Conservation (phyloP, 2,113 vertebrate species). For the Tupaia chinensis region DNA sequence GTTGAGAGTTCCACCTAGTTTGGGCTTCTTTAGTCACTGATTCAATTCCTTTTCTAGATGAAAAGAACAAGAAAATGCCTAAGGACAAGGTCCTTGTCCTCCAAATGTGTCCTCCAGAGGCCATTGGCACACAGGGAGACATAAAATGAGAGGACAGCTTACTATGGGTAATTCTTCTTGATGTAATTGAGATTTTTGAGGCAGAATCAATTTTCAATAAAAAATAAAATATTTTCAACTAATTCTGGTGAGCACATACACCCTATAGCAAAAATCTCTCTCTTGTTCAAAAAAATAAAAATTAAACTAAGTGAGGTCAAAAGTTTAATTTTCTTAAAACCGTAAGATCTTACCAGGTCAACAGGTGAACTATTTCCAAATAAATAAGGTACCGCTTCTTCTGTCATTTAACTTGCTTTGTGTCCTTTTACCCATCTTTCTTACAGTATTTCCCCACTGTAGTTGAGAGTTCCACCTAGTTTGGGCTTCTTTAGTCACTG, state of each 20-base stretch:
- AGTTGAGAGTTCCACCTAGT: not conserved
- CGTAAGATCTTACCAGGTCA: not conserved
- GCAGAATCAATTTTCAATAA: not conserved
- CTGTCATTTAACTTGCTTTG: not conserved
- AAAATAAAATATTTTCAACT: not conserved
- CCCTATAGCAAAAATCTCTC: too few species aligned
- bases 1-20: not conserved
- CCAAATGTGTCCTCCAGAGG: not conserved
- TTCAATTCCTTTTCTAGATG: not conserved
- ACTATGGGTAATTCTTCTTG: not conserved
- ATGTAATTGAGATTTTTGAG: not conserved
- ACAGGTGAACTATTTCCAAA: not conserved
- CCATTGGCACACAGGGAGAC: not conserved
- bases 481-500: not conserved
- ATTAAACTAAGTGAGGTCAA: not conserved
- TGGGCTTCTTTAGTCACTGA: not conserved
- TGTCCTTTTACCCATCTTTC: not conserved
- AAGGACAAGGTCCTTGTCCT: not conserved
- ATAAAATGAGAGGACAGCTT: not conserved
- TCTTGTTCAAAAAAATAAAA: too few species aligned
- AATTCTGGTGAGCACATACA: too few species aligned
- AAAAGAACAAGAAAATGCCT: not conserved
- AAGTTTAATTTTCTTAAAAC: not conserved
- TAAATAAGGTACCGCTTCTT: not conserved
- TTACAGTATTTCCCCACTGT: not conserved